phyloP scores from a whole-genome alignment of 2,113 vertebrate species.

The Zingel zingel region DNA sequence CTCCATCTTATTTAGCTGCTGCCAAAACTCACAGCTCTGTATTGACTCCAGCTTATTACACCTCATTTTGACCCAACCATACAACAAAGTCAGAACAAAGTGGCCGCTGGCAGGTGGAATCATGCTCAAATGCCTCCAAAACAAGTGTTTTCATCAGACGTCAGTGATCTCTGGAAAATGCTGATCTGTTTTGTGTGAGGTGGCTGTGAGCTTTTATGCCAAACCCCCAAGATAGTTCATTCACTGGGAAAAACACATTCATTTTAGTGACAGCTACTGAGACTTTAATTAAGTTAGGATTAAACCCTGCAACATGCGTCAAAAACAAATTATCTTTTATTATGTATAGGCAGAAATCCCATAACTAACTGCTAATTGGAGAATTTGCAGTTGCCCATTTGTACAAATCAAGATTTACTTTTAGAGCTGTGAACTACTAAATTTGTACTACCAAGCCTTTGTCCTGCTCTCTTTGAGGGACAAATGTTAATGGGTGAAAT shows the following conservation, averaged over 20 bases:
- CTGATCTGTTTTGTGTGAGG: constrained; percentile 17
- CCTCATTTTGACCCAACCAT: constrained; percentile 34
- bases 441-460: not conserved
- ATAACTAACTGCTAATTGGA: not conserved
- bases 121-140: constrained; percentile 21
- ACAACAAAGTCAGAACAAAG: constrained; percentile 57
- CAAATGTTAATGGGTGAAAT: not conserved
- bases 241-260: not conserved
- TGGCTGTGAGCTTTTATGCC: not conserved
- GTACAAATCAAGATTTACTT: not conserved
- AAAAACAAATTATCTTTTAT: not conserved
- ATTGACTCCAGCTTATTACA: constrained; percentile 76
- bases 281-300: not conserved
- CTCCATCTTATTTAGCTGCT: constrained; percentile 76
- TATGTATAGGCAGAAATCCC: not conserved
- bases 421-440: not conserved
- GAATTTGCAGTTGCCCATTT: not conserved
- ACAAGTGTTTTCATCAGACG: constrained; percentile 48
- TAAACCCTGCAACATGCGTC: not conserved
- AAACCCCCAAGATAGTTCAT: not conserved
- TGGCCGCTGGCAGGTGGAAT: constrained; percentile 31
- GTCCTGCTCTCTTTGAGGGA: not conserved
- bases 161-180: constrained; percentile 1
- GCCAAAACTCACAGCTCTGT: constrained; percentile 75
- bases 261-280: not conserved